Evolutionary conservation across 2,888 invertebrate genomes (phyloP).

Genomic region (Aethes cnicana): DNA sequence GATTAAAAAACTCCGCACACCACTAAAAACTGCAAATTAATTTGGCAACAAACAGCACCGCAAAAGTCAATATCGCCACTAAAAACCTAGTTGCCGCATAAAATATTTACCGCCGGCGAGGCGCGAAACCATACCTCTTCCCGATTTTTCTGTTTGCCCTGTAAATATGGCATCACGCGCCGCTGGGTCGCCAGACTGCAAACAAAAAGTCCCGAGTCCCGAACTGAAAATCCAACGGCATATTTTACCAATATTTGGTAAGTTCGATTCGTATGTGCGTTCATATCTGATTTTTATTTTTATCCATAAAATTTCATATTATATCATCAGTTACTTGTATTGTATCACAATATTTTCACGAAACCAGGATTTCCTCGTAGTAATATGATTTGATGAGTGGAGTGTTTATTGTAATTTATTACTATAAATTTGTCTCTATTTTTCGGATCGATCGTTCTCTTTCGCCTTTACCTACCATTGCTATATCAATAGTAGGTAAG

Average conservation of each 20-base stretch:
- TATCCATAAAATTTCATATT: background rate
- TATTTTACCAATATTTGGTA: slow-evolving; percentile 53
- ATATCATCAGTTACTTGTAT: too few species aligned
- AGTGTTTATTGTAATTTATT: too few species aligned
- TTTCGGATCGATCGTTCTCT: too few species aligned
- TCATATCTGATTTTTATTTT: slow-evolving; percentile 35
- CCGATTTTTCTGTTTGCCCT: slow-evolving; percentile 60
- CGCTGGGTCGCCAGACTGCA: slow-evolving; percentile 57
- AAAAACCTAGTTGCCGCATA: slow-evolving; percentile 4
- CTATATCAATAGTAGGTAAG: too few species aligned
- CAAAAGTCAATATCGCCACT: slow-evolving; percentile 1
- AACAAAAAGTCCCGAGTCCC: slow-evolving; percentile 52
- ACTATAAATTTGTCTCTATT: too few species aligned
- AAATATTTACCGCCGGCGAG: slow-evolving; percentile 33
- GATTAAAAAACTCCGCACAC: too few species aligned
- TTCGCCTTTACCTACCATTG: too few species aligned
- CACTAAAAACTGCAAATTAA: too few species aligned
- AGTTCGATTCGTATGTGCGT: slow-evolving; percentile 38
- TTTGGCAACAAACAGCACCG: too few species aligned
- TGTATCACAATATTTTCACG: too few species aligned
- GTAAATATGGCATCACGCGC: slow-evolving; percentile 62
- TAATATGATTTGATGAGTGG: too few species aligned
- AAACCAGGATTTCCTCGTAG: too few species aligned
- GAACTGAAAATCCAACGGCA: slow-evolving; percentile 48
- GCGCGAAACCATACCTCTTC: slow-evolving; percentile 46